A percentile compares a stretch with the other conserved stretches of the same genome.
Conservation (phyloP, 2,113 vertebrate genomes). For the Ammodytes dubius region DNA sequence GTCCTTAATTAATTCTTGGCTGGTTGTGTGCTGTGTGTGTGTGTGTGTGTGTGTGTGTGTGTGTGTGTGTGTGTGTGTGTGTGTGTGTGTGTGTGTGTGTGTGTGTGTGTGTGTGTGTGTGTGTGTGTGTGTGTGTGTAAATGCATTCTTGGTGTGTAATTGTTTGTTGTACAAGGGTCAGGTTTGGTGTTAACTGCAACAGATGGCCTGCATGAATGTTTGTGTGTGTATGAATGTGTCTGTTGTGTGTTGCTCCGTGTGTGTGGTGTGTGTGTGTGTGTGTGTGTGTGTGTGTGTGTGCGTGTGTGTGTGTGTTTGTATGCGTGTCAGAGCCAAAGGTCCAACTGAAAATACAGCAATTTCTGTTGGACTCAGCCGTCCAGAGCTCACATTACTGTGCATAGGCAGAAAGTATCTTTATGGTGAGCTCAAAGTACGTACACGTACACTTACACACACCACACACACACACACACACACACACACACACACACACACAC, state of each 20-base stretch:
- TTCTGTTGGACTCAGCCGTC: slow-evolving; percentile 39
- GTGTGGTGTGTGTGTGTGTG: background rate
- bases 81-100: background rate
- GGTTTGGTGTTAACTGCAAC: slow-evolving; percentile 20
- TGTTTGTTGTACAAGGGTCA: slow-evolving; percentile 31
- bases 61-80: background rate
- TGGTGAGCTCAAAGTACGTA: background rate
- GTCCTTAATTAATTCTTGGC: slow-evolving; percentile 23
- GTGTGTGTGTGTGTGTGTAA: background rate
- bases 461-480: background rate
- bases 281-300: slow-evolving; percentile 18
- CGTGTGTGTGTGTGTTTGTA: background rate
- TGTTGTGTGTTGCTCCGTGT: background rate
- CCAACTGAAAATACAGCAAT: slow-evolving; percentile 40
- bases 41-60: slow-evolving; percentile 6
- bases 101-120: background rate
- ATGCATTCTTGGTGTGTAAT: background rate
- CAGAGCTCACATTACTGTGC: slow-evolving; percentile 33
- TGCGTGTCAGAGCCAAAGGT: background rate
- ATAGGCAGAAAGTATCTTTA: slow-evolving; percentile 32
- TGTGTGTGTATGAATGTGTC: background rate
- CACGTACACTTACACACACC: background rate
- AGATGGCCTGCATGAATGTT: slow-evolving; percentile 34
- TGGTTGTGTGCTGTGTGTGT: background rate
- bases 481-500: background rate